A percentile compares a stretch with the other conserved stretches of the same genome.
phyloP scores from a whole-genome alignment of 2,888 invertebrate genomes.

The Aporophyla nigra region DNA sequence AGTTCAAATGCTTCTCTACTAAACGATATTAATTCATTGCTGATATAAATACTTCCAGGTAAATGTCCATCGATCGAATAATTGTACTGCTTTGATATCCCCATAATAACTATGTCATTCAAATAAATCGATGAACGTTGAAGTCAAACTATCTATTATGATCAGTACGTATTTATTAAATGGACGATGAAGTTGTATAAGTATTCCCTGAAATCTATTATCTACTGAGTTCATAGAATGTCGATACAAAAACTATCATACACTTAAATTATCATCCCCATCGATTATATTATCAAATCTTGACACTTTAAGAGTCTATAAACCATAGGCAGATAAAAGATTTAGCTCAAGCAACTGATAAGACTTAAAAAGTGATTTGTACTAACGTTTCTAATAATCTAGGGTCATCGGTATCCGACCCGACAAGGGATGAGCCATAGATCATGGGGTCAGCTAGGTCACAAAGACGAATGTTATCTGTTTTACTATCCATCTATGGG shows the following conservation, averaged over 20 bases:
- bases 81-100: slow-evolving; percentile 27
- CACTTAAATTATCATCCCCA: neutral
- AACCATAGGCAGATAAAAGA: slow-evolving; percentile 36
- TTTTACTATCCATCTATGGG: neutral
- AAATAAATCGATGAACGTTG: slow-evolving; percentile 38
- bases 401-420: slow-evolving; percentile 40
- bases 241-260: neutral
- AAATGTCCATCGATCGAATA: slow-evolving; percentile 41
- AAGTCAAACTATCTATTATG: neutral
- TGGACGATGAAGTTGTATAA: neutral
- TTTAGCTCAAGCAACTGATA: slow-evolving; percentile 29
- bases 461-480: slow-evolving; percentile 40
- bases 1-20: neutral
- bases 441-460: slow-evolving; percentile 24
- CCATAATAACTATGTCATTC: slow-evolving; percentile 31
- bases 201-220: neutral
- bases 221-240: neutral
- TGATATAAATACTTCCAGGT: slow-evolving; percentile 16
- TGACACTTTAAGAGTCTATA: slow-evolving; percentile 26
- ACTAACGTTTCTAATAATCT: slow-evolving; percentile 46
- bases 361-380: slow-evolving; percentile 48
- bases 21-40: slow-evolving; percentile 11
- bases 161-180: neutral
- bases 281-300: slow-evolving; percentile 9
- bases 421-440: slow-evolving; percentile 14